Conservation (phyloP, 2,797 vertebrate species). For the Bryconaethiops microstoma region DNA sequence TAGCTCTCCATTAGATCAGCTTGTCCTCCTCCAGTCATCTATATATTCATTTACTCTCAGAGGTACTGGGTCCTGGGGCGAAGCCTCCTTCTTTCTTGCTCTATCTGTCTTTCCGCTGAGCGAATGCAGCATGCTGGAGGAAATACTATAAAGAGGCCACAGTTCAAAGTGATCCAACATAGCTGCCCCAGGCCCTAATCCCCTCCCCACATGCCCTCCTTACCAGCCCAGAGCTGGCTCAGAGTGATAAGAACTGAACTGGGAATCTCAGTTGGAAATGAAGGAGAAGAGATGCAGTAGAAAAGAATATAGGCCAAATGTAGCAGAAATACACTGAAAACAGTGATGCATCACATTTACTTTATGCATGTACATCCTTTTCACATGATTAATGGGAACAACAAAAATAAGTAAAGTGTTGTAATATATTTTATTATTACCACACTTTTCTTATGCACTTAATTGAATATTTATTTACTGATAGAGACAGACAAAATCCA, state of each 20-base stretch:
- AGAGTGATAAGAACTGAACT: conserved; percentile 16
- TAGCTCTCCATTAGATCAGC: neutral
- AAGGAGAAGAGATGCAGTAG: neutral
- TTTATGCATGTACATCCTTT: neutral
- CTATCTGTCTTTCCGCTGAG: neutral
- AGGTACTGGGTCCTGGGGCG: conserved; percentile 19
- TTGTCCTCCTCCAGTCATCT: conserved; percentile 1
- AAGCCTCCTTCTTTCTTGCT: conserved; percentile 9
- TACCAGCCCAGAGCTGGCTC: conserved; percentile 22
- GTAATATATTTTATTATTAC: neutral
- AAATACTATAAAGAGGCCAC: conserved; percentile 47
- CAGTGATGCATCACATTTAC: neutral
- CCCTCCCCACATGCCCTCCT: conserved; percentile 25
- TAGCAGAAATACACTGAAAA: neutral
- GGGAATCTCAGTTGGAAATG: conserved; percentile 15
- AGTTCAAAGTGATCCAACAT: conserved; percentile 43
- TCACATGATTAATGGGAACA: neutral
- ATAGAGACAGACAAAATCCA: neutral
- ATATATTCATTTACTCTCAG: conserved; percentile 6
- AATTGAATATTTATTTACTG: no score
- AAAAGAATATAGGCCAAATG: no score
- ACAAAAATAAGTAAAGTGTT: neutral
- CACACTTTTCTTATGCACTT: neutral
- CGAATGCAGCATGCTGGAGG: conserved; percentile 39
- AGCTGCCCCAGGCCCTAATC: conserved; percentile 50